Base-by-base conservation (phyloP, 2,888 invertebrate species). In the Pachymerium ferrugineum region DNA sequence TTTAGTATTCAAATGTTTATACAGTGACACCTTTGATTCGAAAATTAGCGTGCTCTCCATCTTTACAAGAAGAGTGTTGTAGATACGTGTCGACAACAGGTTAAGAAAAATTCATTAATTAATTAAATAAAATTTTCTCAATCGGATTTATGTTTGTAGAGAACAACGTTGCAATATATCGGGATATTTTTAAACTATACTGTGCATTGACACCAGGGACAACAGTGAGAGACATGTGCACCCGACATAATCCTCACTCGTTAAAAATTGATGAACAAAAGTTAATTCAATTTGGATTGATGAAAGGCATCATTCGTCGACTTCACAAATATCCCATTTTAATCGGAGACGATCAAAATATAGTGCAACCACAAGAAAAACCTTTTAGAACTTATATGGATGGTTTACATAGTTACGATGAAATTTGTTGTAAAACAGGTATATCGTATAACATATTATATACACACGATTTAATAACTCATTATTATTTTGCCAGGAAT, bases 251-350 rank as follows among this genome's bases (percentile, higher is more conserved):
- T 81, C 92, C 93, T 4, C 88, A 89, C 77, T 87, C 87, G 77
- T 84, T 91, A 69, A 87, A 89, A 74, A 79, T 83, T 62, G 83
- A 83, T 78, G 83, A 83, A 78, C 80, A 80, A 77, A 90, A 90
- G 79, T 86, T 95, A 70, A 90, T 94, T 72, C 90, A 94, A 78
- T 95, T 93, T 82, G 94, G 94, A 0, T 85, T 94, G n/a, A 86
- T 94, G 4, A 90, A 93, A 80, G 91, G 91, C 0, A 85, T 94
- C 5, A 92, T 96, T 74, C 85, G 92, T 33, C 85, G 92, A 77
- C 88, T 94, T 0, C 89, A 93, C 79, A 92, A 92, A 74, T 85
- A 83, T 77, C 84, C 84, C 0, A 78, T 84, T 3, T 80, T 80
- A 72, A 68, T 72, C 16, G 70, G 33, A 14, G 38, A 71, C 74